phyloP scores from a whole-genome alignment of 2,888 invertebrate genomes.

The Lamproptera curius region DNA sequence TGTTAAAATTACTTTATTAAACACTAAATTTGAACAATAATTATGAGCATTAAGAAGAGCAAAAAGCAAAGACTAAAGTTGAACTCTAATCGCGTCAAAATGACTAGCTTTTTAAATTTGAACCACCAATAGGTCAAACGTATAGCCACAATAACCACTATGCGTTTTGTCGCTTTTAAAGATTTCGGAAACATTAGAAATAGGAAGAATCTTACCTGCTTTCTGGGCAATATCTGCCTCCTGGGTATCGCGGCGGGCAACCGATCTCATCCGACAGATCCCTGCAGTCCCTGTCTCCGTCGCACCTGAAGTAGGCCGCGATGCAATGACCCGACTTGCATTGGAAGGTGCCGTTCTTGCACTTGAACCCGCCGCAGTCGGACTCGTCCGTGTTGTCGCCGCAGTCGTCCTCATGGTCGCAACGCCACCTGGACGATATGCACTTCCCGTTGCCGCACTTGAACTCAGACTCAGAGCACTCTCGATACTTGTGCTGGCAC shows the following conservation, averaged over 20 bases:
- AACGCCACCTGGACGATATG: slow-evolving; percentile 94
- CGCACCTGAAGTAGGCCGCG: slow-evolving; percentile 91
- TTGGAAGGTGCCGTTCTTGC: slow-evolving; percentile 94
- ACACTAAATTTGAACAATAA: no score
- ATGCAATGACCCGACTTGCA: slow-evolving; percentile 96
- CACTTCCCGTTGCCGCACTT: slow-evolving; percentile 92
- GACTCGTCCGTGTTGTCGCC: slow-evolving; percentile 95
- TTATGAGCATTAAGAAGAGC: no score
- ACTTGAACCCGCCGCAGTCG: slow-evolving; percentile 89
- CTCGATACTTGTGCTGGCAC: slow-evolving; percentile 90
- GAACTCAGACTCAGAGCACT: slow-evolving; percentile 96
- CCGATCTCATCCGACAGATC: slow-evolving; percentile 94
- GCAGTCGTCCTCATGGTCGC: slow-evolving; percentile 98
- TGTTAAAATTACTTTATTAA: no score
- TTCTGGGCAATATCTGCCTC: slow-evolving; percentile 92
- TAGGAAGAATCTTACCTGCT: slow-evolving; percentile 74
- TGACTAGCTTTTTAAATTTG: no score
- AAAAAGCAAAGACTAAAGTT: no score
- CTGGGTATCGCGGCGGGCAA: slow-evolving; percentile 93
- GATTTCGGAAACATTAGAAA: no score
- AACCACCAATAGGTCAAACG: no score
- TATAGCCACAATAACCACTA: no score
- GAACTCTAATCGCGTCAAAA: no score
- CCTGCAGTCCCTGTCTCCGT: slow-evolving; percentile 92
- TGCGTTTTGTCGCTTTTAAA: no score